Evolutionary conservation across 1,140 invertebrate species (phyloP), one percentile per base, ranked within the genome.

Genomic region (Centruroides sculpturatus): DNA sequence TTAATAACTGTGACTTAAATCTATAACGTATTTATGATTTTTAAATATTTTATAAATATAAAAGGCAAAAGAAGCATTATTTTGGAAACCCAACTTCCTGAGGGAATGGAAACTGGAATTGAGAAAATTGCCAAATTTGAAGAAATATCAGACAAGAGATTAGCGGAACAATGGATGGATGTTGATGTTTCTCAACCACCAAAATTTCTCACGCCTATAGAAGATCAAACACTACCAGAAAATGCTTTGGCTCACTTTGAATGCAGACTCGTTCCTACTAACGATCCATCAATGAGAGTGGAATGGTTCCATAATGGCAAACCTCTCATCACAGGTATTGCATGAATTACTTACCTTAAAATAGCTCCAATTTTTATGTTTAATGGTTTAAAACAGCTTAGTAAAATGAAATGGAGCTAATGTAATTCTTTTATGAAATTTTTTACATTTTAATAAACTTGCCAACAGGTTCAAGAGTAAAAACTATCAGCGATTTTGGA

Each of bases 281-380:
- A 90, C 68, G 92, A 96, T 76, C 86, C 88, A 1, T 89, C 85
- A 60, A 87, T 96, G 85, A 80, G 85, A 65, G 89, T 97, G 12
- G 92, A 96, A 75, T 97, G 92, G 92, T 96, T 85, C 81, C 91
- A 95, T 67, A 94, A 97, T 73, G 92, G 92, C 47, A 91, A 93
- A 76, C 81, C 89, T 9, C 76, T 95, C 53, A 82, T 68, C 23
- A 64, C 64, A 46, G 90, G 89, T 55, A 90, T 87, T 8, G 23
- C 23, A 23, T 23, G 23, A 23, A 23, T 23, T 23, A 1, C 0
- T 23, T 23, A 23, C 23, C 23, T 23, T 23, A 23, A 23, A 23
- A 23, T 23, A 23, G 23, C 23, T 23, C 23, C 0, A 23, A 23
- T 23, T 23, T 23, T 23, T 23, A 23, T 23, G 23, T 23, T 23